Base-by-base conservation (phyloP, 2,888 invertebrate genomes). In the Orchesella flavescens region DNA sequence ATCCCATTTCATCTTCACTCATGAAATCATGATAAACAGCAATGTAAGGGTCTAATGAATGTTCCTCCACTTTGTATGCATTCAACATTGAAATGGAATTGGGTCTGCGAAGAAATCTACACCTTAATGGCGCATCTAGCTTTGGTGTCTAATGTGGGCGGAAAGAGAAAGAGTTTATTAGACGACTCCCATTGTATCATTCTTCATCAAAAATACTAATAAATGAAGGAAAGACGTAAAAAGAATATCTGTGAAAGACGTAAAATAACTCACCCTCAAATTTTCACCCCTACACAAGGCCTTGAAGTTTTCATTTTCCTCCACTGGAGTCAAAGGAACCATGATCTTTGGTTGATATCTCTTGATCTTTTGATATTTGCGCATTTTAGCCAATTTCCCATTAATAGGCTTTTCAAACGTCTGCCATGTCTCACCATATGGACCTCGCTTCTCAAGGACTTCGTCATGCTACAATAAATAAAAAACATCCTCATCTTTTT, bases 261-360 rank as follows among this genome's bases (percentile, higher is more conserved):
- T 7, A 44, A 9, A 44, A 12, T 12, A 44, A 34, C 88, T 86
- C 83, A 89, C 89, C 80, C 88, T 84, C 7, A 89, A 82, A 44
- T 85, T 83, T 85, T 90, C 89, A 72, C 89, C 90, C 19, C 90
- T 81, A 74, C 90, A 90, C 0, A 90, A 85, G 10, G 87, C 88
- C 75, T 88, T 88, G 75, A 89, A 89, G 72, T 89, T 88, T 59
- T 88, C 88, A 78, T 89, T 87, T 68, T 90, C 89, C 53, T 89
- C 89, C 24, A 85, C 74, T 12, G 84, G 81, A 9, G 63, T 84
- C 59, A 88, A 69, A 3, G 85, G 85, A 61, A 65, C 63, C 84
- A 86, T 87, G 21, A 88, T 65, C 66, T 78, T 85, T 2, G 88
- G 88, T 17, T 84, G 80, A 68, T 88, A 88, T 10, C 57, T 55